Base-by-base conservation (phyloP, 1,140 invertebrate species). In the Aporrectodea caliginosa region DNA sequence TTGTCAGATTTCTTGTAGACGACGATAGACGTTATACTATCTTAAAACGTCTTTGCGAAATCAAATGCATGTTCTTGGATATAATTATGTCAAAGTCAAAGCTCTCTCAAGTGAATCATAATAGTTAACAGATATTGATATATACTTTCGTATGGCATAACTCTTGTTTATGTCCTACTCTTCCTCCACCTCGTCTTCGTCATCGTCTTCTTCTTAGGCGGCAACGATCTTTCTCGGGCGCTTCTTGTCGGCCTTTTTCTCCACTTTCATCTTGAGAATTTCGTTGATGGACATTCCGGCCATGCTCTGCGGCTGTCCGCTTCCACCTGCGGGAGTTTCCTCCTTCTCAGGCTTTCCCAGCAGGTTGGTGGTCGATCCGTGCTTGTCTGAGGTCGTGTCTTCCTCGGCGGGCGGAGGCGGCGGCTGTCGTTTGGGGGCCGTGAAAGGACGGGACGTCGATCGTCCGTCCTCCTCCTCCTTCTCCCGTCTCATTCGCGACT, bases 181-280 rank as follows among this genome's bases (percentile, higher is more conserved):
- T n/a, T n/a, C n/a, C n/a, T n/a, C n/a, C n/a, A n/a, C n/a, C n/a
- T n/a, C n/a, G n/a, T n/a, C n/a, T n/a, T n/a, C n/a, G n/a, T n/a
- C n/a, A n/a, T n/a, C n/a, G n/a, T n/a, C n/a, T n/a, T n/a, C n/a
- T n/a, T n/a, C 22, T 76, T 35, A 76, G n/a, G 75, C 75, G 27
- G 75, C 35, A n/a, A 76, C 22, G 35, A 76, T 76, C 35, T 76
- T 76, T n/a, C 43, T 76, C 33, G 75, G 75, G 16, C 43, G 34
- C 35, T 76, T 76, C 75, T 76, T 76, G 75, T 76, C 43, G 16
- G 75, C 75, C 35, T 76, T 32, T 32, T 76, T 31, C 29, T 31
- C 75, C 75, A 76, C 43, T 68, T 76, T 76, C 6, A 29, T n/a
- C 14, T 35, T 35, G 2, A 76, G 43, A 27, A 76, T 76, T 76